A percentile compares a stretch with the other conserved stretches of the same genome.
Evolutionary conservation across 2,888 invertebrate species (phyloP).

Genomic region (Xanthia togata): DNA sequence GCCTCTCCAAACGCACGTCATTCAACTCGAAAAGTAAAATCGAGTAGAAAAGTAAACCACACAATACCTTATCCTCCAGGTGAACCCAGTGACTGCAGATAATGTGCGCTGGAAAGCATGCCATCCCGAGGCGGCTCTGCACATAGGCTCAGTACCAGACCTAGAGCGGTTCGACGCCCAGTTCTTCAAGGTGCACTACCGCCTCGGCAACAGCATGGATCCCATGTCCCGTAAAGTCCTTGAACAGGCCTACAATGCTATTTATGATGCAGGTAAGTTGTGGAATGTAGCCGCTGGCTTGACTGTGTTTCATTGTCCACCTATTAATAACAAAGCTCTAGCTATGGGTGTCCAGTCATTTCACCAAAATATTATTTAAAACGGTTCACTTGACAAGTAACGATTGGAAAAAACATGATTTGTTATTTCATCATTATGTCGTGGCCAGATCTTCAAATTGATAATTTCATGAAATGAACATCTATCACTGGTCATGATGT

Average conservation of each 20-base stretch:
- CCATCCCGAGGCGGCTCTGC: constrained; percentile 87
- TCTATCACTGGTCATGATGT: too few species aligned
- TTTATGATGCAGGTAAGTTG: constrained; percentile 84
- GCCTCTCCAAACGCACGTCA: neutral
- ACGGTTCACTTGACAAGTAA: too few species aligned
- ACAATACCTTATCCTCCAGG: constrained; percentile 59
- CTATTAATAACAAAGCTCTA: too few species aligned
- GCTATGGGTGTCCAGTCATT: too few species aligned
- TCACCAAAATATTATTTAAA: too few species aligned
- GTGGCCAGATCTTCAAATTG: too few species aligned
- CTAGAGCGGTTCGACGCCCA: constrained; percentile 92
- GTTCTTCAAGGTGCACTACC: constrained; percentile 93
- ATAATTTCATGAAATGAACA: too few species aligned
- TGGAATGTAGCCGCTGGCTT: too few species aligned
- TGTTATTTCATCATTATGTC: too few species aligned
- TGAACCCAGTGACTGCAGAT: constrained; percentile 92
- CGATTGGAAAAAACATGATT: too few species aligned
- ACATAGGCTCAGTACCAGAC: constrained; percentile 91
- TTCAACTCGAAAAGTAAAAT: neutral
- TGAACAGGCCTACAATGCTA: constrained; percentile 93
- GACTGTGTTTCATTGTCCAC: too few species aligned
- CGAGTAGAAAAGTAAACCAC: neutral
- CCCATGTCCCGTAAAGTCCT: constrained; percentile 92
- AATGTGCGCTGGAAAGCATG: constrained; percentile 80
- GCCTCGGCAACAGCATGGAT: constrained; percentile 88